These are phyloP conservation scores for Engystomops pustulosus DNA, from an alignment of 2,113 vertebrate species.

Conservation along the genomic window DNA sequence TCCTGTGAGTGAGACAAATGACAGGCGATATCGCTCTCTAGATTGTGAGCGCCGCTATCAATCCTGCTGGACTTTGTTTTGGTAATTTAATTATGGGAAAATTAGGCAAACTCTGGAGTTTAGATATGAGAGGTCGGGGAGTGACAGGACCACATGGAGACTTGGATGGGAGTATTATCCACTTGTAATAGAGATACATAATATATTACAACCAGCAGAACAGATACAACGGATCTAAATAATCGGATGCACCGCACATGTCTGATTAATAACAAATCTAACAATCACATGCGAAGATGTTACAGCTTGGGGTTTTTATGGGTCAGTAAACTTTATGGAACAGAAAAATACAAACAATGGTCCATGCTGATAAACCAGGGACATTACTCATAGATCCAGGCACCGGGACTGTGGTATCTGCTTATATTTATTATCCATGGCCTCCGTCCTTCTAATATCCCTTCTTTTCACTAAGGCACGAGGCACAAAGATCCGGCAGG, in stretches of 20 bases:
- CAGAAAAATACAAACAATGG: too few relatives aligned
- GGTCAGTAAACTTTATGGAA: too few relatives aligned
- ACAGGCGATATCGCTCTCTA: neutral
- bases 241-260: conserved; percentile 29
- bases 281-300: neutral
- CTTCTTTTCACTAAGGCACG: too few relatives aligned
- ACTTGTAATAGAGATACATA: neutral
- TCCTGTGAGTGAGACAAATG: conserved; percentile 32
- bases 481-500: too few relatives aligned
- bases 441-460: too few relatives aligned
- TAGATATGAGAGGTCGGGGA: conserved; percentile 19
- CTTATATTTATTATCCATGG: too few relatives aligned
- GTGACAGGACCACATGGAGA: conserved; percentile 45
- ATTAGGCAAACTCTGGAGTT: conserved; percentile 16
- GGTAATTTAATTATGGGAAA: conserved; percentile 37
- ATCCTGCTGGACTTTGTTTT: neutral
- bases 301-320: neutral
- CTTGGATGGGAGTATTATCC: conserved; percentile 20
- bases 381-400: too few relatives aligned
- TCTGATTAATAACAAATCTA: conserved; percentile 20
- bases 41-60: conserved; percentile 37
- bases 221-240: conserved; percentile 37
- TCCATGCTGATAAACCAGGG: too few relatives aligned
- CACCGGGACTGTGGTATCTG: too few relatives aligned
- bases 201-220: conserved; percentile 22